Base-by-base conservation (phyloP, 1,140 invertebrate genomes). In the Galleria mellonella region DNA sequence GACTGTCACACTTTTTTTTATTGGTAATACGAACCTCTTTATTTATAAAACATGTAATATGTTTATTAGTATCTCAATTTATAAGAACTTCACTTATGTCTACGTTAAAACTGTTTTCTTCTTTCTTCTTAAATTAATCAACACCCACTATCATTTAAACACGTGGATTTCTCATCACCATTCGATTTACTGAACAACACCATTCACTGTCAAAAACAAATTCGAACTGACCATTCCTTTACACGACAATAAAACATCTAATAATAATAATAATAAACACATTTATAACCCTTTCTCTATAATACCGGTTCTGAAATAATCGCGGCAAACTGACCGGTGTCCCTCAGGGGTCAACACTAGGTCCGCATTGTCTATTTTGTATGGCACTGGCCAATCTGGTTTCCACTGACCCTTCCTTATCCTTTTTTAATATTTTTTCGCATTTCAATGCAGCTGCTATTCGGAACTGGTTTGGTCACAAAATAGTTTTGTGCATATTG, bases 341-440 rank as follows among this genome's bases (percentile, higher is more conserved):
- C 59, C 68, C 72, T 58, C 72, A 72, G 57, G 76, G 81, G 81
- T 83, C 77, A 82, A 41, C 48, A 52, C 51, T 76, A 57, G 72
- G 43, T 17, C 70, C 47, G 50, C 62, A 77, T 81, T 83, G 75
- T 81, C 71, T 78, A 72, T 77, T 74, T 68, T 68, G 58, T 70
- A 68, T 62, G 62, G 63, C 59, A 78, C 75, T 77, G 78, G 78
- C 79, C 78, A 84, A 75, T 82, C 79, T 73, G 68, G 75, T 83
- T 81, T 66, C 42, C 33, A 51, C 68, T 81, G 81, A 84, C 81
- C 81, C 81, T 82, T 82, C 61, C 77, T 77, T 81, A 60, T 60
- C 63, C 62, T 51, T 59, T 60, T 52, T 49, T 32, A 45, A 32
- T 32, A 32, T 45, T 47, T 43, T 55, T 50, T 62, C 51, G 42